These are phyloP conservation scores for Cuculus canorus DNA, from an alignment of 2,797 vertebrate species.

Conservation along the genomic window DNA sequence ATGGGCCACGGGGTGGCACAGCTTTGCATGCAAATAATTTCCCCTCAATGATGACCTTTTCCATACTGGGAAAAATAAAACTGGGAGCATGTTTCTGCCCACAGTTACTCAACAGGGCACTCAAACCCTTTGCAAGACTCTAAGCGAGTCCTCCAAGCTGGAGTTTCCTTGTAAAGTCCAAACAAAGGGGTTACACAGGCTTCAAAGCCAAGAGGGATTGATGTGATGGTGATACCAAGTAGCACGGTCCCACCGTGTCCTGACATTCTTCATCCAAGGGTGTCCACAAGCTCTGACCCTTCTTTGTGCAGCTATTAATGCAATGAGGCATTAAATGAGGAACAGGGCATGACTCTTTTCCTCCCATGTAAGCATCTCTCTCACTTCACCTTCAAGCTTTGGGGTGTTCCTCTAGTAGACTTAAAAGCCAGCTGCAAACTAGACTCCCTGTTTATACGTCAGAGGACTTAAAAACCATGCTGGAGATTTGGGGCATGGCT, in stretches of 20 bases:
- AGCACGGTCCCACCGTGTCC: neutral
- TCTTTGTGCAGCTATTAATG: neutral
- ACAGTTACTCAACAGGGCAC: rapidly evolving
- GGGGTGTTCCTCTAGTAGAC: neutral
- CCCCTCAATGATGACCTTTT: neutral
- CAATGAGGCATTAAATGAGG: rapidly evolving
- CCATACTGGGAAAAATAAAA: neutral
- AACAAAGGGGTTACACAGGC: neutral
- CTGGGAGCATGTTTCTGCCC: neutral
- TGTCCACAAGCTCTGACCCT: neutral
- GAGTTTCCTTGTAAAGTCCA: neutral
- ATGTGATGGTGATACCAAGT: neutral
- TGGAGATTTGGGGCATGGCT: neutral
- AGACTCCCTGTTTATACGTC: neutral
- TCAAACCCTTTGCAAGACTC: neutral
- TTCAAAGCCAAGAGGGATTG: neutral
- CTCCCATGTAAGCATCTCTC: neutral
- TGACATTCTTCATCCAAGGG: neutral
- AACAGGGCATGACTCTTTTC: neutral
- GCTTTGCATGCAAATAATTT: conserved; percentile 12
- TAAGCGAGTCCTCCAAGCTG: neutral
- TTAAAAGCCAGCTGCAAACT: neutral
- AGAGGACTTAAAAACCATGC: neutral
- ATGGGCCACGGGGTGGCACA: neutral
- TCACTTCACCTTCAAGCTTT: neutral